phyloP scores from a whole-genome alignment of 2,797 vertebrate species.

The Sternarchorhynchus goeldii region DNA sequence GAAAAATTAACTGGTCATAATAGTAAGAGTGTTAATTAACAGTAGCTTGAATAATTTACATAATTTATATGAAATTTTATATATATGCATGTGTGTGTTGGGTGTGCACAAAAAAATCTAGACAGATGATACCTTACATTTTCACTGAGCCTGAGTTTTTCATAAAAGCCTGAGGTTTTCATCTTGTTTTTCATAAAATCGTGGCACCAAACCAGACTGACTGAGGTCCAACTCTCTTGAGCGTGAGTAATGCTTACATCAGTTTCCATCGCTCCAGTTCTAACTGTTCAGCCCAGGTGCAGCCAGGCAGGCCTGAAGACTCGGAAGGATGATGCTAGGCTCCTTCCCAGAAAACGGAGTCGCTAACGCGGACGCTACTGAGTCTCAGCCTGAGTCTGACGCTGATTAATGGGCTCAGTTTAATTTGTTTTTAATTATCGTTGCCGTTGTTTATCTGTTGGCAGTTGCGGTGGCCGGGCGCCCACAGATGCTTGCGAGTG shows the following conservation, averaged over 20 bases:
- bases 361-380: neutral
- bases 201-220: conserved; percentile 20
- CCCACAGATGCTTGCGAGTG: conserved; percentile 25
- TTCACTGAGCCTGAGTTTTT: neutral
- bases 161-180: no score
- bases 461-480: conserved; percentile 13
- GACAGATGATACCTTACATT: no score
- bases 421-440: conserved; percentile 48
- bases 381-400: conserved; percentile 1
- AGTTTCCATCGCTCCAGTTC: neutral
- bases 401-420: conserved; percentile 35
- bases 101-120: no score
- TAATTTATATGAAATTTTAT: no score
- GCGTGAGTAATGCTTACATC: conserved; percentile 30
- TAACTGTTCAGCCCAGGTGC: conserved; percentile 6
- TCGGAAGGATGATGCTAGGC: neutral
- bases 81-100: no score
- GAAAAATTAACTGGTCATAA: conserved; percentile 25
- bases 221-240: conserved; percentile 14
- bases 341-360: neutral
- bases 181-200: neutral
- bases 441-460: conserved; percentile 23
- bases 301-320: neutral
- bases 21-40: neutral
- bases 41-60: neutral